Conservation (phyloP, 2,888 invertebrate species). For the Loripinus fragilis region DNA sequence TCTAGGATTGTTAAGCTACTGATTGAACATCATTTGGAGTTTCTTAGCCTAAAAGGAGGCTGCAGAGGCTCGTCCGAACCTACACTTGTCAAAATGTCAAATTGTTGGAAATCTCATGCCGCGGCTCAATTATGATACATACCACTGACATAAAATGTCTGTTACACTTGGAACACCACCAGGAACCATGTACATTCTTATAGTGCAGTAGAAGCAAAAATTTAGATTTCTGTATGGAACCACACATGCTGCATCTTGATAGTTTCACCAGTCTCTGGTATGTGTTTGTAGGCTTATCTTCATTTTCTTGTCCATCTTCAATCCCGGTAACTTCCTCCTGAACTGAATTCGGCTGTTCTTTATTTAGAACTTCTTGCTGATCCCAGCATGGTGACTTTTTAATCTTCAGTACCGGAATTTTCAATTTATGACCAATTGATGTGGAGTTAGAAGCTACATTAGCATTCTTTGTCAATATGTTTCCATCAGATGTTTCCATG, state of each 20-base stretch:
- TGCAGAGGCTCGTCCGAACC: too few relatives aligned
- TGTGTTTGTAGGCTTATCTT: background rate
- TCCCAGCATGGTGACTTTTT: background rate
- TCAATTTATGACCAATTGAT: background rate
- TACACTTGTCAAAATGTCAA: too few relatives aligned
- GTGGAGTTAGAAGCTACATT: background rate
- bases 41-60: too few relatives aligned
- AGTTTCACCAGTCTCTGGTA: background rate
- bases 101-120: too few relatives aligned
- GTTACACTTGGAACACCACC: background rate
- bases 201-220: background rate
- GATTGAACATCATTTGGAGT: too few relatives aligned
- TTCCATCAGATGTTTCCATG: background rate
- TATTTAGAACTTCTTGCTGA: too few relatives aligned
- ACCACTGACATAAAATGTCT: background rate
- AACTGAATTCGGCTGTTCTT: too few relatives aligned
- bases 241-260: background rate
- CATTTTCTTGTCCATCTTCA: background rate
- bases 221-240: background rate
- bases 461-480: background rate
- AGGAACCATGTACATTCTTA: background rate
- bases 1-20: too few relatives aligned
- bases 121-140: background rate
- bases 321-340: too few relatives aligned
- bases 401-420: background rate